phyloP scores from a whole-genome alignment of 1,140 invertebrate genomes.

The Nasonia vitripennis region DNA sequence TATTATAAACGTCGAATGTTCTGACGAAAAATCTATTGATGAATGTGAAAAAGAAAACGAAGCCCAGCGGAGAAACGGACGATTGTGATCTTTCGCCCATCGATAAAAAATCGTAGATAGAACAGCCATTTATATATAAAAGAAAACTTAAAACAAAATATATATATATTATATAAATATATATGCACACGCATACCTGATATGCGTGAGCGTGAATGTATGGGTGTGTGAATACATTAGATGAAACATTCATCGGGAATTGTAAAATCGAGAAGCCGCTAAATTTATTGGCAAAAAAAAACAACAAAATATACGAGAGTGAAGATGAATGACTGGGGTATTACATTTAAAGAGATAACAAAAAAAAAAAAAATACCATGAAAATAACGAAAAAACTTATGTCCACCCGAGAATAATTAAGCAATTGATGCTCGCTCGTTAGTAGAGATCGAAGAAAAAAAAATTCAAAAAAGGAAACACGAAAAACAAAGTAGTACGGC shows the following conservation, averaged over 20 bases:
- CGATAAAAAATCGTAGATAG: slow-evolving; percentile 49
- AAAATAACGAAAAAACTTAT: slow-evolving; percentile 33
- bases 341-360: not conserved
- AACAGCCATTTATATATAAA: slow-evolving; percentile 50
- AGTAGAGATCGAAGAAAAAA: slow-evolving; percentile 50
- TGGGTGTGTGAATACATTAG: slow-evolving; percentile 48
- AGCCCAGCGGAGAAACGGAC: slow-evolving; percentile 39
- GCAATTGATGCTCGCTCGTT: slow-evolving; percentile 52
- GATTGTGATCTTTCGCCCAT: slow-evolving; percentile 56
- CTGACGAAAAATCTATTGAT: slow-evolving; percentile 3
- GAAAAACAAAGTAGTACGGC: slow-evolving; percentile 54
- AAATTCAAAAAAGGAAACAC: slow-evolving; percentile 51
- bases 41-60: slow-evolving; percentile 8
- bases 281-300: not conserved
- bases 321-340: slow-evolving; percentile 15
- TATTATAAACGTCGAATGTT: slow-evolving; percentile 6
- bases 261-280: slow-evolving; percentile 50
- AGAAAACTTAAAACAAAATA: slow-evolving; percentile 35
- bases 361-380: not conserved
- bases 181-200: slow-evolving; percentile 53
- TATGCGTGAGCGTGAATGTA: slow-evolving; percentile 49
- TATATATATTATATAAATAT: slow-evolving; percentile 44
- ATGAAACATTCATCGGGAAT: slow-evolving; percentile 54
- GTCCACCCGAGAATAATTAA: slow-evolving; percentile 43
- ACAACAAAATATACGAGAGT: slow-evolving; percentile 10